Evolutionary conservation across 2,113 vertebrate genomes (phyloP), one percentile per base, ranked within the genome.

Genomic region (Fregetta grallaria): DNA sequence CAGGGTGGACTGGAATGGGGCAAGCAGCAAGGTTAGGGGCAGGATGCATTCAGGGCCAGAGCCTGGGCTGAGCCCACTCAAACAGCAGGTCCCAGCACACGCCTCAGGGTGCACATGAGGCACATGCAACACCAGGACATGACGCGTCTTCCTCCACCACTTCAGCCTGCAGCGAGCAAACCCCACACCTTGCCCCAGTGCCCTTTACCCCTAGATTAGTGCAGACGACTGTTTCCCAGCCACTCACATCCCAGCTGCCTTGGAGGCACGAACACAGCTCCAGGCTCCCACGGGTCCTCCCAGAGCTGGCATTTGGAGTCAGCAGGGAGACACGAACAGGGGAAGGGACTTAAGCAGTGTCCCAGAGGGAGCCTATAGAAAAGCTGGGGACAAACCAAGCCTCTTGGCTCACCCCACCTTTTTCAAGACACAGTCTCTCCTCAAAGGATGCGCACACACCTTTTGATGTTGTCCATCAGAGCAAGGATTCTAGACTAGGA

Each of bases 1-100:
- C 62, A 99, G 98, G 82, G 99, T 99, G 18, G 99, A 98, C 99
- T 99, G 95, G 44, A 94, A 71, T 50, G 62, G 58, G 29, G 23
- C 49, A 92, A 94, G 47, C 3, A 4, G 65, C 47, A 67, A 61
- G 36, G 71, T 96, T 56, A 97, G 56, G 47, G 50, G 61, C 49
- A 36, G 49, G 50, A 72, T 19, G 26, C 1, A 6, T 6, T 13
- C 6, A 38, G 27, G 30, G 26, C 63, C 6, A 83, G 72, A 44
- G 52, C 55, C 7, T 25, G 26, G 38, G 63, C 44, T 88, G 16
- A 83, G 49, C 13, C 40, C 42, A 42, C 13, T 1, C 22, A 26
- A 56, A 65, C 4, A 47, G 53, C 26, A 42, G 61, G 20, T 44
- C n/a, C 70, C 56, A 65, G 82, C 4, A 1, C 21, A 17, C 1